Evolutionary conservation across 2,888 invertebrate genomes (phyloP), one percentile per base, ranked within the genome.

Genomic region (Octonoba sinensis): DNA sequence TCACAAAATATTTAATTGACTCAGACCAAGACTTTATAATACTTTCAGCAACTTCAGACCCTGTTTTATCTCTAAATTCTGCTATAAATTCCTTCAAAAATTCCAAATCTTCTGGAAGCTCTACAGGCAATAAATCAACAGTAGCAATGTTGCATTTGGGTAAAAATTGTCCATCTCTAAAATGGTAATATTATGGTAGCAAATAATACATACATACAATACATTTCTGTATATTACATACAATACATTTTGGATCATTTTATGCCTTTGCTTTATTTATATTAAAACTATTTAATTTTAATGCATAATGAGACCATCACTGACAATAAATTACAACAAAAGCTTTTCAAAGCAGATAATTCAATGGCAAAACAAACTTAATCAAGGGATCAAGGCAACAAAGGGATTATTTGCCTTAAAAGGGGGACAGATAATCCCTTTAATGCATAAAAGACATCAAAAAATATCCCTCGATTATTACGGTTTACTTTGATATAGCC

Each of bases 61-160:
- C 96, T 1, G 99, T 99, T 86, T 95, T 93, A 66, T 93, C 90
- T 16, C 93, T 91, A 88, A 99, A 99, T 88, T 98, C 96, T 85
- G 91, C 89, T 16, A 99, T 90, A 36, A 97, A 90, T 44, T 91
- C 89, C 87, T 93, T 92, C 0, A 99, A 94, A 76, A 92, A 91
- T 0, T 91, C 89, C 44, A 95, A 89, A 89, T 99, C 99, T 12
- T 94, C 93, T 3, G 91, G 89, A 36, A 92, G 89, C 85, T 94
- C 94, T 44, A 98, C 88, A 1, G 95, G 93, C 82, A 97, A 91
- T 18, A 99, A 89, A 86, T 97, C 96, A 16, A 99, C 97, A 91
- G 94, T 95, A 89, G 96, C 96, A 15, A 91, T 92, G 89, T 99
- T 99, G 87, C 98, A 98, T 88, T 60, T 69, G 0, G 86, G 84